Conservation (phyloP, 1,140 invertebrate species). For the Magallana gigas region DNA sequence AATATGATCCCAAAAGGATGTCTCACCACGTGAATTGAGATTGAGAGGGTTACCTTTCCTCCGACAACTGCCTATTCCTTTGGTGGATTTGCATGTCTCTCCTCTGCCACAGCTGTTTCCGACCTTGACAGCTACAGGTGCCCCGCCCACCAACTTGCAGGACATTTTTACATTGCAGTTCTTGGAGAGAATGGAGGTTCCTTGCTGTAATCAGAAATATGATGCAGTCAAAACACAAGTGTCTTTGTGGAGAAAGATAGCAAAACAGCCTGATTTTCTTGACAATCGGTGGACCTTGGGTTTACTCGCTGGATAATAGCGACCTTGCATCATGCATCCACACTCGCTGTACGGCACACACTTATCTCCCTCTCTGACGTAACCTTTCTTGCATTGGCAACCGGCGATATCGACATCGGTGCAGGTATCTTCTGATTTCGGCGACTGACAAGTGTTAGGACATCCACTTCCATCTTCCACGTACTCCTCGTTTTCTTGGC, state of each 20-base stretch:
- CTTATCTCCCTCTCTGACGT: slow-evolving; percentile 26
- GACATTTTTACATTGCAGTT: neutral
- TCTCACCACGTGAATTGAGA: too few relatives aligned
- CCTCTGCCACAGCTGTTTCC: neutral
- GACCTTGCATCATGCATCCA: neutral
- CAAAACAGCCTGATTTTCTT: too few relatives aligned
- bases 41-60: neutral
- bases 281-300: neutral
- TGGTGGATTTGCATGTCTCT: neutral
- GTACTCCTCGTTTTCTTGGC: slow-evolving; percentile 18
- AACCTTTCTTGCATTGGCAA: slow-evolving; percentile 39
- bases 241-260: too few relatives aligned
- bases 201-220: neutral
- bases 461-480: slow-evolving; percentile 22
- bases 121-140: neutral
- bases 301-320: neutral
- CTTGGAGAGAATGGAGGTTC: neutral
- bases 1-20: too few relatives aligned
- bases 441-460: slow-evolving; percentile 14
- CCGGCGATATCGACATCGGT: slow-evolving; percentile 3
- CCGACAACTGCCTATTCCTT: neutral
- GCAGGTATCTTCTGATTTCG: neutral
- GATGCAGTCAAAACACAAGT: too few relatives aligned
- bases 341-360: slow-evolving; percentile 36
- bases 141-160: neutral